A percentile compares a stretch with the other conserved stretches of the same genome.
Conservation (phyloP, 2,113 vertebrate genomes). For the Xyrauchen texanus region DNA sequence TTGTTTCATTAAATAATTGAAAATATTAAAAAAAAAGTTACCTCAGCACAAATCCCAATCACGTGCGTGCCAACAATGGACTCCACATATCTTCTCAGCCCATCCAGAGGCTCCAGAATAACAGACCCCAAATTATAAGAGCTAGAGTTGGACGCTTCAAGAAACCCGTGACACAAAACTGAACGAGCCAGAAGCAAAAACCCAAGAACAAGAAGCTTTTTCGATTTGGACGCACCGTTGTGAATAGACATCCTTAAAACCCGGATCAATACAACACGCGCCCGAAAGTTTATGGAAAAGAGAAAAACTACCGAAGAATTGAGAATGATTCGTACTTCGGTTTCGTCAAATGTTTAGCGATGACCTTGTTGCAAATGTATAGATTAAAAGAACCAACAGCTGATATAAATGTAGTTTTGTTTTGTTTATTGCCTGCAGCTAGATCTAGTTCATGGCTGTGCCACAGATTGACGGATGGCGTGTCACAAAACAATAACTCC, state of each 20-base stretch:
- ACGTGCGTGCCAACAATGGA: slow-evolving; percentile 67
- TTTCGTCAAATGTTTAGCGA: too few relatives aligned
- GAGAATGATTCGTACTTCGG: too few relatives aligned
- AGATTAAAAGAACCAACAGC: too few relatives aligned
- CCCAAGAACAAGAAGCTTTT: slow-evolving; percentile 45
- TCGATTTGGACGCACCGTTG: slow-evolving; percentile 1
- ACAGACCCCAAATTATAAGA: slow-evolving; percentile 57
- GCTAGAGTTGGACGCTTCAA: slow-evolving; percentile 8
- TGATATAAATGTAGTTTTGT: too few relatives aligned
- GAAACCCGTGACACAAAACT: slow-evolving; percentile 49
- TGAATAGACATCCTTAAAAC: slow-evolving; percentile 1
- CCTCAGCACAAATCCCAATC: slow-evolving; percentile 68
- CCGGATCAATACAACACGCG: slow-evolving; percentile 35
- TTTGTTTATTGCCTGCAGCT: too few relatives aligned
- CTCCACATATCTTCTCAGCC: slow-evolving; percentile 65
- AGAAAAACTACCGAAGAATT: too few relatives aligned
- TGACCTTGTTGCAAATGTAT: too few relatives aligned
- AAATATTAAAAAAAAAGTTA: slow-evolving; percentile 24
- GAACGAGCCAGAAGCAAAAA: slow-evolving; percentile 46
- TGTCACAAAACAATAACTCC: too few relatives aligned
- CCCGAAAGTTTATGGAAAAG: background rate
- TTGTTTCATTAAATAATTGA: too few relatives aligned
- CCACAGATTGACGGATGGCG: too few relatives aligned
- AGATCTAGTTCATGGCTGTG: too few relatives aligned
- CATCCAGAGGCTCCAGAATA: slow-evolving; percentile 60